These are phyloP conservation scores for Nesidiocoris tenuis DNA, from an alignment of 2,888 invertebrate species.

Conservation along the genomic window DNA sequence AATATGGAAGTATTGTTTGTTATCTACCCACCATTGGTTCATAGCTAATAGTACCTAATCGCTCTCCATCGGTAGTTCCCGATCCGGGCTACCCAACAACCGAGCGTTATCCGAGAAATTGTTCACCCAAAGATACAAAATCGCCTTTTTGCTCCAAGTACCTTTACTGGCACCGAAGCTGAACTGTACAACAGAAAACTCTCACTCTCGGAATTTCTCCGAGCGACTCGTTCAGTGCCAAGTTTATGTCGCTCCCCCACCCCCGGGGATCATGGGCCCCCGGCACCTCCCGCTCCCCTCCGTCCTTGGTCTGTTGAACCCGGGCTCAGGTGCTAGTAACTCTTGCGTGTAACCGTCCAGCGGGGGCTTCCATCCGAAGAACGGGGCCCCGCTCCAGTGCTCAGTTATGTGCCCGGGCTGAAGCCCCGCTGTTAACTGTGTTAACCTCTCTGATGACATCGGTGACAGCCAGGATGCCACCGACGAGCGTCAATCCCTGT, in stretches of 20 bases:
- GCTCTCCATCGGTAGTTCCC: no score
- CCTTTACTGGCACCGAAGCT: not conserved
- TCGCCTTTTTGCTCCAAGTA: no score
- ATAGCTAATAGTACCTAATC: no score
- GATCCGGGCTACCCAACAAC: no score
- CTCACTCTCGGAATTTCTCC: constrained; percentile 21
- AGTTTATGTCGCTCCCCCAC: not conserved
- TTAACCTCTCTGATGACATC: not conserved
- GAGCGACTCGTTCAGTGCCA: not conserved
- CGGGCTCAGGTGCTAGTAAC: not conserved
- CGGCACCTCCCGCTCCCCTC: not conserved
- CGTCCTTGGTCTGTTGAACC: constrained; percentile 35
- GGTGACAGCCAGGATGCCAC: constrained; percentile 11
- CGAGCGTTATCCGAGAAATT: no score
- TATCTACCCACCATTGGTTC: no score
- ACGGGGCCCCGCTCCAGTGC: not conserved
- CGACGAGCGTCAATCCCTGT: constrained; percentile 19
- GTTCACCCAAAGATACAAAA: no score
- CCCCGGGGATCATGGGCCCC: not conserved
- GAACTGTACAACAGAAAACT: not conserved
- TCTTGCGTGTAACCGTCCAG: not conserved
- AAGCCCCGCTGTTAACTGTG: not conserved
- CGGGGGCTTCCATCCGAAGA: not conserved
- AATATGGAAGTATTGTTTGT: no score
- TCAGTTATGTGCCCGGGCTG: not conserved